Percentiles rank a stretch among this genome's conserved stretches.
These are phyloP conservation scores for Andrena dorsata DNA, from an alignment of 2,888 invertebrate genomes.

Conservation along the genomic window DNA sequence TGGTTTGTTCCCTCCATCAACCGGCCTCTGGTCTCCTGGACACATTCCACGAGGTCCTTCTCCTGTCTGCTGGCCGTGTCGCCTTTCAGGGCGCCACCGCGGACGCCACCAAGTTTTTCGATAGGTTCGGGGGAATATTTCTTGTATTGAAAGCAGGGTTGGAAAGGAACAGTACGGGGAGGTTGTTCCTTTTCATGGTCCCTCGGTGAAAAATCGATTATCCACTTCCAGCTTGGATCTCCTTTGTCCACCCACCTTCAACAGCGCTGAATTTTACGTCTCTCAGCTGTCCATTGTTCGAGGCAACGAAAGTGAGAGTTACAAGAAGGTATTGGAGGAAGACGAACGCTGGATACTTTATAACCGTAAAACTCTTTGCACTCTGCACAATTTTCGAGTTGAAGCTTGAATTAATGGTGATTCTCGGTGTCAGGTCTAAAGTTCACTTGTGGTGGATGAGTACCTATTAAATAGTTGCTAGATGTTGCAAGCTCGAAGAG, in stretches of 20 bases:
- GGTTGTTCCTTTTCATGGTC: not conserved
- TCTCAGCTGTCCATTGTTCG: constrained; percentile 87
- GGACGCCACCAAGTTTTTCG: constrained; percentile 89
- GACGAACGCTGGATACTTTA: not conserved
- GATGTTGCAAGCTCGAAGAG: no score
- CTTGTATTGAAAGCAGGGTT: not conserved
- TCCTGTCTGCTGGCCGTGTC: constrained; percentile 92
- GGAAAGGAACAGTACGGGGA: not conserved
- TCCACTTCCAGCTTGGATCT: constrained; percentile 87
- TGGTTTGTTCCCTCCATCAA: constrained; percentile 96
- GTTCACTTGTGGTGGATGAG: no score
- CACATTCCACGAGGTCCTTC: constrained; percentile 91
- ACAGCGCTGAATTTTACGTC: constrained; percentile 95
- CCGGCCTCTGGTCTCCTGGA: constrained; percentile 95
- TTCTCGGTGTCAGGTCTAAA: no score
- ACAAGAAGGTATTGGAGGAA: constrained; percentile 71
- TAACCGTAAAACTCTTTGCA: no score
- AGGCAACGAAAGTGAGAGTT: constrained; percentile 85
- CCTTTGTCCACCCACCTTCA: constrained; percentile 91
- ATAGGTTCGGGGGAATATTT: constrained; percentile 85
- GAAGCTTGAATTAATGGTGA: no score
- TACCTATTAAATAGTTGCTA: no score
- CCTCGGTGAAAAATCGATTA: not conserved
- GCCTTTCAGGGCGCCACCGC: constrained; percentile 92
- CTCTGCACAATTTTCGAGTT: no score